Base-by-base conservation (phyloP, 2,113 vertebrate genomes). In the Daphoenositta chrysoptera region DNA sequence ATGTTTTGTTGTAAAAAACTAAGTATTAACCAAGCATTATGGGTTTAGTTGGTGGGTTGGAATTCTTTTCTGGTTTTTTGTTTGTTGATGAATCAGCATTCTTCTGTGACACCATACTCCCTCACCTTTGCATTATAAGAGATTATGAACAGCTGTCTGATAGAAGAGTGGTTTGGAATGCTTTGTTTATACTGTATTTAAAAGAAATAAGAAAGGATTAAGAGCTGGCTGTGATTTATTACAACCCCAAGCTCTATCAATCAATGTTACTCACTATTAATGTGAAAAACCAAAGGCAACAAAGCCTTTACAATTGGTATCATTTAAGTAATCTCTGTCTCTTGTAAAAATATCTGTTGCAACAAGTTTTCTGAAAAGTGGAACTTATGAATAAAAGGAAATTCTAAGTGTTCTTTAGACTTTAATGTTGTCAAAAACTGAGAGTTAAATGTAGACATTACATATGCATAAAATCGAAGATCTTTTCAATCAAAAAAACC, bases 161-260 rank as follows among this genome's bases (percentile, higher is more conserved):
- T 6, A 81, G 64, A 89, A 87, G 33, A 81, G 42, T 28, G 10
- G 30, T 75, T 94, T 83, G 48, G 44, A 94, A 94, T 71, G 60
- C 30, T 90, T 50, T 93, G 60, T 70, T 90, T 77, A 88, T 89
- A 44, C 24, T 75, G 12, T 73, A 93, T 96, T 93, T 90, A 91
- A 96, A 91, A 47, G 54, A 96, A 94, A 89, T 30, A 84, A 40
- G 69, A 89, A 90, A 68, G 53, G 64, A 89, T 93, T 93, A 92
- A 64, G 83, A 90, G 42, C 3, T 10, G n/a, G 8, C 58, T 92
- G 33, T 87, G 83, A 92, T 83, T 94, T 92, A 91, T 87, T 66
- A 72, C 23, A 79, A 76, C 35, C 9, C 4, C 45, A 69, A 71
- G 56, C 28, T 92, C 61, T 65, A 57, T 84, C 86, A 61, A 48